Base-by-base conservation (phyloP, 2,888 invertebrate genomes). In the Litoditis marina region DNA sequence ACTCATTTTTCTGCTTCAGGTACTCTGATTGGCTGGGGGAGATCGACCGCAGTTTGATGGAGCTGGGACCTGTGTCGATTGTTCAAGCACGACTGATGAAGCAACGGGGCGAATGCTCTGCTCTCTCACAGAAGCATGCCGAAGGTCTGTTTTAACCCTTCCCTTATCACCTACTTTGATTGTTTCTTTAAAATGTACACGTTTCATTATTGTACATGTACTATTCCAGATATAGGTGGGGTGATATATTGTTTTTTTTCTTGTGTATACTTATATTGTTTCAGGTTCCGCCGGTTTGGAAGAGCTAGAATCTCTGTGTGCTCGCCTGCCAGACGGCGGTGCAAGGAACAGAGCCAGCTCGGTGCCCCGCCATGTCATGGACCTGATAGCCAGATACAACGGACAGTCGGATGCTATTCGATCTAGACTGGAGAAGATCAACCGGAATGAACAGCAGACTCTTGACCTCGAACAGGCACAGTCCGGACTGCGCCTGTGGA, bases 381-480 rank as follows among this genome's bases (percentile, higher is more conserved):
- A 73, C 13, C 30, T 65, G 32, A 36, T 39, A 5, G 51, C 34
- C 34, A 46, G 64, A 6, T 53, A 60, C 28, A 63, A 71, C 36
- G 39, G 55, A 8, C 68, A 66, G 27, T 60, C 64, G 0, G 60
- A 55, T 11, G 69, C 63, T 3, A 50, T 75, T 39, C 61, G 64
- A 27, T 28, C 28, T 3, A 54, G 75, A 19, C 52, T 53, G 27
- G 69, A 69, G 16, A 56, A 63, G n/a, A 72, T 73, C 50, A 70
- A 69, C 42, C 61, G 65, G 52, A 69, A 73, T 36, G 72, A 74
- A 31, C 53, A 52, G 49, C 70, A 73, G 50, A 66, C 66, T 22
- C 63, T 69, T 49, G 65, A 69, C 32, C 73, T 78, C 49, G 67
- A 62, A 28, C 71, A 76, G 8, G 64, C 66, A 42, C 73, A 73